phyloP scores from a whole-genome alignment of 2,888 invertebrate genomes.

The Dysmachus trigonus region DNA sequence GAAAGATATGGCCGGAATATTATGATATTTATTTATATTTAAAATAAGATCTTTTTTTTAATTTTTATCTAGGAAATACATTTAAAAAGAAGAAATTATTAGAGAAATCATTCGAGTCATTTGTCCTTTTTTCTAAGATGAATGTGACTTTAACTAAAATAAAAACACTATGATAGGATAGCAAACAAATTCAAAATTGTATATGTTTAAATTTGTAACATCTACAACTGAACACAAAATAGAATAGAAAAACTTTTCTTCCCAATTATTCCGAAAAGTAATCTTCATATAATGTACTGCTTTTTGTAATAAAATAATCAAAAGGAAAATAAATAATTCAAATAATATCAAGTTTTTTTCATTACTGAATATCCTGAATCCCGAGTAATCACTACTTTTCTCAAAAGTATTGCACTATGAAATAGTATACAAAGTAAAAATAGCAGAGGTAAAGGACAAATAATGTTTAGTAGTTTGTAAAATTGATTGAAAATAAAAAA shows the following conservation, averaged over 20 bases:
- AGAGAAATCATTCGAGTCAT: slow-evolving; percentile 50
- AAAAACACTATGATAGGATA: neutral
- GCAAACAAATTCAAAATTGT: neutral
- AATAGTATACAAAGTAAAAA: too few species aligned
- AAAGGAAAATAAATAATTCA: slow-evolving; percentile 38
- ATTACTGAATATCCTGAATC: neutral
- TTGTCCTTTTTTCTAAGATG: slow-evolving; percentile 58
- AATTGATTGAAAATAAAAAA: too few species aligned
- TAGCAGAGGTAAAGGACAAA: too few species aligned
- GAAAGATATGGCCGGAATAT: neutral
- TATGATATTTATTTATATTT: slow-evolving; percentile 18
- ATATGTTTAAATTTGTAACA: neutral
- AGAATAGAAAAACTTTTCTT: neutral
- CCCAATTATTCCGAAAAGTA: neutral
- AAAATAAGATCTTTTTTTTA: neutral
- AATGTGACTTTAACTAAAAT: neutral
- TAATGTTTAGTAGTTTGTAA: too few species aligned
- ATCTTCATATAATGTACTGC: slow-evolving; percentile 28
- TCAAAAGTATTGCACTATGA: too few species aligned
- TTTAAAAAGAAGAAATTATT: slow-evolving; percentile 20
- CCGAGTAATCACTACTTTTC: too few species aligned
- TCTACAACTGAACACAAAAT: slow-evolving; percentile 9
- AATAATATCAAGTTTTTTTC: neutral
- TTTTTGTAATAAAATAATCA: slow-evolving; percentile 38
- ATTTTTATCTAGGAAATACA: neutral